Evolutionary conservation across 1,140 invertebrate species (phyloP), one percentile per base, ranked within the genome.

Genomic region (Aphelinus atriplicis): DNA sequence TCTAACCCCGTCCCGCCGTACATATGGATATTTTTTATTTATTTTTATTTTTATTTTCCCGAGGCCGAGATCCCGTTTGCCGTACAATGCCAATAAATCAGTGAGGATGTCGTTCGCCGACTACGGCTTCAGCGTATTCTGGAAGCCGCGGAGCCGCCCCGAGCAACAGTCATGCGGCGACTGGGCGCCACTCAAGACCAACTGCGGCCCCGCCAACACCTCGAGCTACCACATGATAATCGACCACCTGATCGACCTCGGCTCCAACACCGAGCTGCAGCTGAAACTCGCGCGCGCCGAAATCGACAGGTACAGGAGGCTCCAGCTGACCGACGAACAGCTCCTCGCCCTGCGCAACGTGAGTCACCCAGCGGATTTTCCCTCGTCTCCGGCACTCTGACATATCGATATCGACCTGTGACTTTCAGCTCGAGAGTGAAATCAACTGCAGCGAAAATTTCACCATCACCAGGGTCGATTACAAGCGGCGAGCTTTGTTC

Each of bases 271-370:
- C 1, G 81, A 84, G 70, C 78, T 78, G 47, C 79, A 86, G 71
- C 73, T 86, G n/a, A 77, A 60, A 3, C 9, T 56, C 0, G 64
- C 73, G 6, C 73, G 77, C 60, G 72, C 46, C 3, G 81, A 85
- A 57, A 64, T 86, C 2, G 64, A 78, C 43, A 80, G 78, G 46
- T 86, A 84, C 63, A 84, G 81, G 73, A 67, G 67, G 7, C 75
- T 85, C 4, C 69, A 78, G 48, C 78, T 86, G 4, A 84, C 80
- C 3, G 48, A 78, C 1, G 78, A 83, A 50, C 84, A 85, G 70
- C 48, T 80, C 66, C 57, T 78, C 53, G 62, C 81, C 48, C 67
- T 85, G 51, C 7, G 68, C 61, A 7, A 42, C 10, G 74, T 76
- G 57, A 76, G 68, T 42, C 51, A 26, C 26, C 26, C 26, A 26